These are phyloP conservation scores for Coendou prehensilis DNA, from an alignment of 2,797 vertebrate species.

Conservation along the genomic window DNA sequence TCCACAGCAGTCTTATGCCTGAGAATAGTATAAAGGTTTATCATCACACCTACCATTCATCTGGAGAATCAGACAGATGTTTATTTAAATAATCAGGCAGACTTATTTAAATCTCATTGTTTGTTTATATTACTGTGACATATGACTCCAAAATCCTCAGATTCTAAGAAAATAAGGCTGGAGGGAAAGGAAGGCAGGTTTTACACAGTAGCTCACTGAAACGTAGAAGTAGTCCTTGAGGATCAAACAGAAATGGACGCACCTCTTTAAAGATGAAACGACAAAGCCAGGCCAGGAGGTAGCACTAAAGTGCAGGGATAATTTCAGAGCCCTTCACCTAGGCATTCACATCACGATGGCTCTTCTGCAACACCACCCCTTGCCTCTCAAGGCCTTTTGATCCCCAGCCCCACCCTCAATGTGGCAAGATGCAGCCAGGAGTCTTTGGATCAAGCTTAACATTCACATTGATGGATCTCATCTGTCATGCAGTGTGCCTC, in stretches of 20 bases:
- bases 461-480: background rate
- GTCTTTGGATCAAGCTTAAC: background rate
- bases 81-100: no score
- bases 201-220: background rate
- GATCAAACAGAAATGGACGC: no score
- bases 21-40: background rate
- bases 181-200: background rate
- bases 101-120: background rate
- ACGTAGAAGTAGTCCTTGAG: background rate
- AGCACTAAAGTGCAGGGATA: rapidly evolving
- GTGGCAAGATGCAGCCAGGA: background rate
- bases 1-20: no score
- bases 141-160: background rate
- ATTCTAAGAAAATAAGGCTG: background rate
- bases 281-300: background rate
- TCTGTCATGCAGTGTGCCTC: rapidly evolving
- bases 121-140: background rate
- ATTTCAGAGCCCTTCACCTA: rapidly evolving
- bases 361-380: rapidly evolving
- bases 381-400: background rate
- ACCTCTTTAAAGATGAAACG: background rate
- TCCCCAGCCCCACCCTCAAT: rapidly evolving
- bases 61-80: background rate
- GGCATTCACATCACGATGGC: no score
- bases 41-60: background rate